These are phyloP conservation scores for Hipposideros armiger DNA, from an alignment of 2,113 vertebrate species.

Conservation along the genomic window DNA sequence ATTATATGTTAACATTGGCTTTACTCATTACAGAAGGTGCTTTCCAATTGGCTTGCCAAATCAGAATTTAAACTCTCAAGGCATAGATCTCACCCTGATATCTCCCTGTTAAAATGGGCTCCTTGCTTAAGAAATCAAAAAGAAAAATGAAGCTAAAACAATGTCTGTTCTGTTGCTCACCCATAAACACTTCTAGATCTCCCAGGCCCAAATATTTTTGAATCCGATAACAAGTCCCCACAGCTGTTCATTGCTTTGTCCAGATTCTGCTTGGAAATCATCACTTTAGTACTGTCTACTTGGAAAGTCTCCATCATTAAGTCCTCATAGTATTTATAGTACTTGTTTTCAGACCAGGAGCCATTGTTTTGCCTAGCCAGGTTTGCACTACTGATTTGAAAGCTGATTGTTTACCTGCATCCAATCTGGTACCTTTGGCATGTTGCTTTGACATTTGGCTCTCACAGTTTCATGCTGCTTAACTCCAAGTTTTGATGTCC, in stretches of 20 bases:
- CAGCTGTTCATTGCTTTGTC: neutral
- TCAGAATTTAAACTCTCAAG: neutral
- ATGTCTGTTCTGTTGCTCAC: neutral
- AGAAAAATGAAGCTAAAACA: neutral
- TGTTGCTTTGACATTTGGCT: neutral
- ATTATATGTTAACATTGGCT: neutral
- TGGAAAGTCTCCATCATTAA: neutral
- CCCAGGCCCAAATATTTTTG: neutral
- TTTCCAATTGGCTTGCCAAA: neutral
- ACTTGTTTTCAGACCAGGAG: slow-evolving; percentile 3
- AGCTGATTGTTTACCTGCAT: neutral
- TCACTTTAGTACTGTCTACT: neutral
- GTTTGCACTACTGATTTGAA: neutral
- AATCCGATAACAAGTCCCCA: neutral
- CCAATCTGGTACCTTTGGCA: neutral
- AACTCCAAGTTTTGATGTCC: neutral
- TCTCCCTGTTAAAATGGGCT: neutral
- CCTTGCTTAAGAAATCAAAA: neutral
- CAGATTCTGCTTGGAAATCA: neutral
- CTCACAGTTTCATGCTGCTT: neutral
- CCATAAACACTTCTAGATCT: neutral
- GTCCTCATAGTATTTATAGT: neutral
- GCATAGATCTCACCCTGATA: neutral
- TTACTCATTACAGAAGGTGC: neutral
- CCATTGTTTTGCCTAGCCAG: neutral